phyloP scores from a whole-genome alignment of 1,140 invertebrate genomes.

The Cydia splendana region DNA sequence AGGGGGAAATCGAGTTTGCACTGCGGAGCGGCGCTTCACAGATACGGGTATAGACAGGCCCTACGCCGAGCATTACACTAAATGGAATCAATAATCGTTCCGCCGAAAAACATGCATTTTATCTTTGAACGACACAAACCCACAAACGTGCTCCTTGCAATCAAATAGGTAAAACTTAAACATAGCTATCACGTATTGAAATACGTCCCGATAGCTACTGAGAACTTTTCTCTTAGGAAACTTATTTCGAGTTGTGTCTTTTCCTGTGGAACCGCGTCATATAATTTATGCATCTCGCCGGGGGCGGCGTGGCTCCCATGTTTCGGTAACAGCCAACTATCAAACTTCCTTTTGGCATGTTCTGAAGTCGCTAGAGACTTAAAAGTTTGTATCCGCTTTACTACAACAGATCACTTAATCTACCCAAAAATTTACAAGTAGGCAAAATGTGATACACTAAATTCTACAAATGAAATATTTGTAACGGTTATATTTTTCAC shows the following conservation, averaged over 20 bases:
- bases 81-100: constrained; percentile 64
- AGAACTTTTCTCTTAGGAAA: constrained; percentile 11
- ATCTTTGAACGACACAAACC: background rate
- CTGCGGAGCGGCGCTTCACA: constrained; percentile 69
- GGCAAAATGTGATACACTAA: background rate
- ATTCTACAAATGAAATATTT: background rate
- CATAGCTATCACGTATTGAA: background rate
- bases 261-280: background rate
- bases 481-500: too few relatives aligned
- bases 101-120: background rate
- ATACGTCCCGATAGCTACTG: background rate
- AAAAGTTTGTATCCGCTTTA: background rate
- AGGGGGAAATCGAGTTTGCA: constrained; percentile 77
- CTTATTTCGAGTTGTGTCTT: constrained; percentile 2
- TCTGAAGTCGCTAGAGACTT: background rate
- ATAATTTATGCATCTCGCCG: background rate
- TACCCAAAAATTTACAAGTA: background rate
- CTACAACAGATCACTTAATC: background rate
- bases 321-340: background rate
- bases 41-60: constrained; percentile 67
- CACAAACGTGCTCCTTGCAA: constrained; percentile 33
- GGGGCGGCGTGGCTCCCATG: background rate
- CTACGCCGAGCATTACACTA: constrained; percentile 52
- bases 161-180: background rate
- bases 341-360: background rate